Conservation (phyloP, 2,888 invertebrate species). For the Boloria selene region DNA sequence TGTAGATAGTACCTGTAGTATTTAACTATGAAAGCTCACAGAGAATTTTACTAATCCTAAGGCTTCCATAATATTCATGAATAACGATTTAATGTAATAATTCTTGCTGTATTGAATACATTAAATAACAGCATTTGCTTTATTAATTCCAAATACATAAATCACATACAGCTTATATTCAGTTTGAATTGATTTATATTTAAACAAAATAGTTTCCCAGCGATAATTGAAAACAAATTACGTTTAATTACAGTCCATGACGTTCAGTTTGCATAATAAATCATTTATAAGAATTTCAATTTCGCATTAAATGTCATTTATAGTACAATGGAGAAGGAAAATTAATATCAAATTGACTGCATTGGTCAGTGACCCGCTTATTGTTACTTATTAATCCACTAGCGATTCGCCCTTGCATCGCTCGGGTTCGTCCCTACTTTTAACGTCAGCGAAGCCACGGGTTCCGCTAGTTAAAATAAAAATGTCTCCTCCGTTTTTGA, state of each 20-base stretch:
- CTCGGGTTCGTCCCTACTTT: no score
- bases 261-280: slow-evolving; percentile 10
- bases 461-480: no score
- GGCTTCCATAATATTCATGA: no score
- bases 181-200: background rate
- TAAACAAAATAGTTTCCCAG: background rate
- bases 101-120: no score
- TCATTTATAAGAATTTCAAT: slow-evolving; percentile 17
- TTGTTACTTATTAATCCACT: background rate
- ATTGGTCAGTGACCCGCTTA: slow-evolving; percentile 3
- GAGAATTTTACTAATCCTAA: no score
- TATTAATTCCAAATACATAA: background rate
- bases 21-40: no score
- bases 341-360: slow-evolving; percentile 9
- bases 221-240: slow-evolving; percentile 11
- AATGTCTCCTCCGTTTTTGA: no score
- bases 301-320: slow-evolving; percentile 13
- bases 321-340: slow-evolving; percentile 4
- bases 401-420: no score
- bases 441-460: no score
- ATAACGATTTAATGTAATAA: no score
- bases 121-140: no score
- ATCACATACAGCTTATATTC: background rate
- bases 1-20: no score
- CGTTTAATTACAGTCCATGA: slow-evolving; percentile 13